Evolutionary conservation across 2,113 vertebrate species (phyloP).

Genomic region (Rallus limicola): DNA sequence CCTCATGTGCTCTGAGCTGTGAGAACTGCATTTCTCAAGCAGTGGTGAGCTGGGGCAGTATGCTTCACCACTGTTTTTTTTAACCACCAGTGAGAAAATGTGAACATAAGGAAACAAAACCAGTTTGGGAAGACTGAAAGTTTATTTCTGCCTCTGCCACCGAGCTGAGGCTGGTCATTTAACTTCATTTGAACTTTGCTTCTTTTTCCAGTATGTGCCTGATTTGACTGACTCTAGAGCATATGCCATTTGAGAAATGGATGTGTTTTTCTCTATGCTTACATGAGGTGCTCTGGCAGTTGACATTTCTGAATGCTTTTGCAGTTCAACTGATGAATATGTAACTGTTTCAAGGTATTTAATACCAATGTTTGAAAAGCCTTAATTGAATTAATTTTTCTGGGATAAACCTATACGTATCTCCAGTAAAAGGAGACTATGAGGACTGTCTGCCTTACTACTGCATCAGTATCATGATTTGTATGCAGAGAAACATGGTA

Average conservation of each 20-base stretch:
- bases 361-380: neutral
- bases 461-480: neutral
- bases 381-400: neutral
- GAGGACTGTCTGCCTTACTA: neutral
- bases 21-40: neutral
- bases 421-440: neutral
- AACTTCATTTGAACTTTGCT: neutral
- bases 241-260: neutral
- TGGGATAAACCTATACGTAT: neutral
- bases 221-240: neutral
- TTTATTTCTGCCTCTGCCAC: neutral
- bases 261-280: neutral
- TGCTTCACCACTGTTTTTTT: neutral
- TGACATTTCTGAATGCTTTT: neutral
- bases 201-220: neutral
- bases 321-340: neutral
- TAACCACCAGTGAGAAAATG: neutral
- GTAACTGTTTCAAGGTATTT: neutral
- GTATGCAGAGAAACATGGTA: neutral
- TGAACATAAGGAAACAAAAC: neutral
- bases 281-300: accelerated
- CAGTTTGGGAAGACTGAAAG: neutral
- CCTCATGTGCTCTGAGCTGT: neutral
- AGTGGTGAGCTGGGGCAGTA: neutral
- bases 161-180: neutral